Percentiles rank a stretch among this genome's conserved stretches.
phyloP scores from a whole-genome alignment of 2,888 invertebrate species.

The Rhimphoctona megacephalus region DNA sequence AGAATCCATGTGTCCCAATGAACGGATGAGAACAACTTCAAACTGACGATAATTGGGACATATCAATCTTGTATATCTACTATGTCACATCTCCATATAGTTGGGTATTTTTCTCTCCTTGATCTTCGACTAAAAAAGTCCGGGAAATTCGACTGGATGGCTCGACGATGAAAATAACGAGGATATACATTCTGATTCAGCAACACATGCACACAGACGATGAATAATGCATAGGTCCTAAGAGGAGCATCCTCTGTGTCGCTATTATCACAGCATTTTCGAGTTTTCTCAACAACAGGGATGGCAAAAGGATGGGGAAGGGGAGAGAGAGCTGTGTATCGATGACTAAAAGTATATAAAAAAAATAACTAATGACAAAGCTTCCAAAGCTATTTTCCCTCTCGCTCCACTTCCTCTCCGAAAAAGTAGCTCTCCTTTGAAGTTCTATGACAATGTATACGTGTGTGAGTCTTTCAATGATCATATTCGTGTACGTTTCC shows the following conservation, averaged over 20 bases:
- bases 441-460: conserved; percentile 35
- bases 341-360: conserved; percentile 38
- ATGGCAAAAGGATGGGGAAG: background rate
- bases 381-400: conserved; percentile 22
- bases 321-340: background rate
- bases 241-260: conserved; percentile 21
- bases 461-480: background rate
- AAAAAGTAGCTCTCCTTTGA: conserved; percentile 55
- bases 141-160: background rate
- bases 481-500: conserved; percentile 11
- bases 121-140: background rate
- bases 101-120: background rate
- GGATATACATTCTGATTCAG: conserved; percentile 36
- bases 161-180: conserved; percentile 51
- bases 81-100: background rate
- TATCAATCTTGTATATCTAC: background rate
- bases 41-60: conserved; percentile 7
- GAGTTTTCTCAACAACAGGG: conserved; percentile 30
- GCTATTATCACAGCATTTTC: conserved; percentile 18
- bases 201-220: background rate
- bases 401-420: conserved; percentile 13
- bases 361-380: conserved; percentile 42
- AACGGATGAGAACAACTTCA: background rate
- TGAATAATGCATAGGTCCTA: conserved; percentile 52
- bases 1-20: background rate